These are phyloP conservation scores for Geococcyx californianus DNA, from an alignment of 2,113 vertebrate species.

Conservation along the genomic window DNA sequence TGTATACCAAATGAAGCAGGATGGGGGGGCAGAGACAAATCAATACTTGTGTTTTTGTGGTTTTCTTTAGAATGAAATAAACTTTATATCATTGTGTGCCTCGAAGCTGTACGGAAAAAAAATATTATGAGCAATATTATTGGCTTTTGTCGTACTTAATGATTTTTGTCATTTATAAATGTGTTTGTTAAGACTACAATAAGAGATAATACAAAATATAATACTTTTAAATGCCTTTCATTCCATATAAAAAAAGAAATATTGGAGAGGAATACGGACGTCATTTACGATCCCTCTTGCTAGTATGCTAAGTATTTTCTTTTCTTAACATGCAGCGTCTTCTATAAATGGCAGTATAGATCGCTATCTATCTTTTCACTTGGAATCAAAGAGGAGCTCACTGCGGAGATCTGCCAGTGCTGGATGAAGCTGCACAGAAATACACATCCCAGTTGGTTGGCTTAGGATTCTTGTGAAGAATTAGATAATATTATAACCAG, in stretches of 20 bases:
- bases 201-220: not conserved
- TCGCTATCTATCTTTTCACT: not conserved
- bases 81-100: not conserved
- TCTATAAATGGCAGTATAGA: not conserved
- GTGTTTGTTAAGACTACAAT: not conserved
- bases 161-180: not conserved
- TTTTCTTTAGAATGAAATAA: not conserved
- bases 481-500: not conserved
- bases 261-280: not conserved
- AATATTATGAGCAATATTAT: not conserved
- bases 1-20: not conserved
- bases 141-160: not conserved
- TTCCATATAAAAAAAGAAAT: not conserved
- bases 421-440: not conserved
- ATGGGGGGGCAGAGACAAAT: fast-evolving
- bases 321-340: not conserved
- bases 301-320: not conserved
- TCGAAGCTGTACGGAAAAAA: not conserved
- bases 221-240: not conserved
- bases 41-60: not conserved
- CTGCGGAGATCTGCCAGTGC: not conserved
- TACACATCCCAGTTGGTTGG: not conserved
- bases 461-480: not conserved
- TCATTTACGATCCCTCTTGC: not conserved
- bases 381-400: not conserved